Evolutionary conservation across 2,113 vertebrate genomes (phyloP).

Genomic region (Thermophis baileyi): DNA sequence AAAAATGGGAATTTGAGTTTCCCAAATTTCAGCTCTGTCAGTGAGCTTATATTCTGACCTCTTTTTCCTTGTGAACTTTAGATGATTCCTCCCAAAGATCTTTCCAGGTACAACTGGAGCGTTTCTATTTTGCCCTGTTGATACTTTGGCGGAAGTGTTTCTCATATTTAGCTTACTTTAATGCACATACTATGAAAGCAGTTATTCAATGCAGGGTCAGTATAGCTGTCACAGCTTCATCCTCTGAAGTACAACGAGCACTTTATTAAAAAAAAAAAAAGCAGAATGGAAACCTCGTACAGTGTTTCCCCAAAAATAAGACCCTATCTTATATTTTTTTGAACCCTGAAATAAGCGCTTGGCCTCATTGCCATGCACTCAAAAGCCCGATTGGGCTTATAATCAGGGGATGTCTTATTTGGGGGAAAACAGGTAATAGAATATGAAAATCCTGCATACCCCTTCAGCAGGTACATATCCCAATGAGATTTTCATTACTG

Average conservation of each 20-base stretch:
- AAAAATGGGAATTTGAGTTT: not conserved
- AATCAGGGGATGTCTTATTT: no score
- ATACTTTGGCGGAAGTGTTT: not conserved
- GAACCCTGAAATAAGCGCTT: no score
- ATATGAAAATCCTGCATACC: not conserved
- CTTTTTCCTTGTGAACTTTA: not conserved
- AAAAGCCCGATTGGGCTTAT: no score
- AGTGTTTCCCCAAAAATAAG: no score
- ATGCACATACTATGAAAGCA: not conserved
- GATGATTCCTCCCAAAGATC: not conserved
- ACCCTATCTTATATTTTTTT: no score
- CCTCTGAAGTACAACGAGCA: conserved; percentile 21
- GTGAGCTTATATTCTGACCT: not conserved
- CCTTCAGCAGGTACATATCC: not conserved
- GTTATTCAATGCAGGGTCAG: conserved; percentile 24
- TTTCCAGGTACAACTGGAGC: not conserved
- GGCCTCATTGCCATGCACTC: no score
- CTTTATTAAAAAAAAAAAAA: not conserved
- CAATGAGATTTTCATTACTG: not conserved
- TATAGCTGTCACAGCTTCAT: not conserved
- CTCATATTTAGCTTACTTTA: not conserved
- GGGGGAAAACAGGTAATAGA: no score
- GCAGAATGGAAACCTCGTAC: conserved; percentile 5
- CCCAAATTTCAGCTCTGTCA: not conserved
- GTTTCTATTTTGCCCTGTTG: not conserved